These are phyloP conservation scores for Agrochola lychnidis DNA, from an alignment of 2,888 invertebrate species.

Conservation along the genomic window DNA sequence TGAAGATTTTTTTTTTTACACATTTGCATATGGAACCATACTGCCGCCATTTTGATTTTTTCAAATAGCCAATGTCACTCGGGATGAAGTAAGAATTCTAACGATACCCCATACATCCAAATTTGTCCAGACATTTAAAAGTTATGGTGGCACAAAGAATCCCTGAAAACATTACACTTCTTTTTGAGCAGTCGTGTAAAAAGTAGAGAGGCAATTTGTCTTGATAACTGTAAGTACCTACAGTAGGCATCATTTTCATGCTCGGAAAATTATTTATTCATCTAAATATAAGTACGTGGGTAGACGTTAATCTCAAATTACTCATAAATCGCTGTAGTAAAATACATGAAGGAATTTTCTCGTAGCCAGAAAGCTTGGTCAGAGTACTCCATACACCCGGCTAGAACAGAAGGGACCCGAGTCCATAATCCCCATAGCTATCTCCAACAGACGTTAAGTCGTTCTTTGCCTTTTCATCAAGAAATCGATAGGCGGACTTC, in stretches of 20 bases:
- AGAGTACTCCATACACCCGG: background rate
- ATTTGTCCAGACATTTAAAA: too few relatives aligned
- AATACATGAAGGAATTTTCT: background rate
- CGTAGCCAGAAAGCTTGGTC: too few relatives aligned
- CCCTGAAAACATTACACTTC: too few relatives aligned
- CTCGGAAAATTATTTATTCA: background rate
- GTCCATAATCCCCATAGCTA: background rate
- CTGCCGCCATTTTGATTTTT: too few relatives aligned
- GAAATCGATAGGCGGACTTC: conserved; percentile 10
- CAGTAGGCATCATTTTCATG: background rate
- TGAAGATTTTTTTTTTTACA: too few relatives aligned
- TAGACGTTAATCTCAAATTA: background rate
- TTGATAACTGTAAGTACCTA: background rate
- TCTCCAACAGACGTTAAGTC: background rate
- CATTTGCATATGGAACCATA: too few relatives aligned
- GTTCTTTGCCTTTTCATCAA: conserved; percentile 8
- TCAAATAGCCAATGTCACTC: too few relatives aligned
- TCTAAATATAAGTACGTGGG: background rate
- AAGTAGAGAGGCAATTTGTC: background rate
- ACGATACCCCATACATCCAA: too few relatives aligned
- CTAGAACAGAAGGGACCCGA: background rate
- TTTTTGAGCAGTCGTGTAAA: too few relatives aligned
- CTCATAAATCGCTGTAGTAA: background rate
- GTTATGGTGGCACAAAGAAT: too few relatives aligned
- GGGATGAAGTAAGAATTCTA: too few relatives aligned